Evolutionary conservation across 2,797 vertebrate species (phyloP), one percentile per base, ranked within the genome.

Genomic region (Cyclopterus lumpus): DNA sequence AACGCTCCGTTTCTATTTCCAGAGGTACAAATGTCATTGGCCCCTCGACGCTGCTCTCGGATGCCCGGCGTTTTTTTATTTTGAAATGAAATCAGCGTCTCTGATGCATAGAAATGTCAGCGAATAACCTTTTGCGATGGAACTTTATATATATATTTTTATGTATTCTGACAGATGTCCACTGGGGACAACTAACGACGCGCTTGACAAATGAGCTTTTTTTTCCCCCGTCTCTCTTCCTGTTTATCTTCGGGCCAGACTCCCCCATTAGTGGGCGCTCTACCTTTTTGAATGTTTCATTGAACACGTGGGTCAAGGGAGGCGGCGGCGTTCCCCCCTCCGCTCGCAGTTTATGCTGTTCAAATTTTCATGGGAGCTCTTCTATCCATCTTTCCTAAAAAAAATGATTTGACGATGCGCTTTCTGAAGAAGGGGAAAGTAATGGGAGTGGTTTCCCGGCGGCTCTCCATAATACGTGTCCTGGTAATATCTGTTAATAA

Each of bases 211-310:
- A 77, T 82, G 66, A 77, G 73, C 20, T 26, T 38, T 67, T 70
- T 67, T 63, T 60, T 28, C 26, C n/a, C n/a, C 32, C 60, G 67
- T 82, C 71, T 67, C 3, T 30, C 64, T 71, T 75, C 63, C 69
- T 86, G 81, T 86, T 88, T 86, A 77, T 81, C 67, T 85, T 64
- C 60, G 64, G 71, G 36, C 32, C n/a, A 2, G 15, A 4, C 64
- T 5, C 51, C 20, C 73, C 83, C 81, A 58, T 77, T 67, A 76
- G 70, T 54, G 77, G 40, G 59, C 1, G 40, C 77, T 73, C 44
- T 1, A 5, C 84, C 62, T 46, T 40, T 4, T 66, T 93, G 38
- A 91, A 92, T 92, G 79, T 89, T 92, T 92, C 75, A 93, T 90
- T 51, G 81, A n/a, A 67, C 73, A 14, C 58, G 68, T 57, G 60